Conservation (phyloP, 2,888 invertebrate species). For the Chrysolina oricalcia region DNA sequence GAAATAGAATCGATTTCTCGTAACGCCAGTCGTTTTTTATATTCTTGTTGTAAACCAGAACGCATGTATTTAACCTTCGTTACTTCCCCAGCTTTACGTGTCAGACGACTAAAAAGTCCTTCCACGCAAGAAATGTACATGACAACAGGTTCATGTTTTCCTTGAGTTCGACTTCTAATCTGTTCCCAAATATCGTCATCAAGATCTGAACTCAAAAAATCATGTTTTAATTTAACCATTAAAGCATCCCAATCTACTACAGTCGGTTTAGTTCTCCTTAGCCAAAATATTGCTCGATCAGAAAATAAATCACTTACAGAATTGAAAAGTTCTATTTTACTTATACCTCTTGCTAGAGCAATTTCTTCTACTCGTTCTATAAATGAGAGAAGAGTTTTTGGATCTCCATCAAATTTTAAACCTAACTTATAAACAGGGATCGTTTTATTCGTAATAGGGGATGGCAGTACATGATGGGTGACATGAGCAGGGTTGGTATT, state of each 20-base stretch:
- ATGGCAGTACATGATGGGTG: background rate
- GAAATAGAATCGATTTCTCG: background rate
- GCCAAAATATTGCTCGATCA: slow-evolving; percentile 31
- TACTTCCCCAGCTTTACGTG: background rate
- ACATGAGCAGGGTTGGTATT: background rate
- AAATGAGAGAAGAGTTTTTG: slow-evolving; percentile 34
- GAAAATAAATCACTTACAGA: slow-evolving; percentile 37
- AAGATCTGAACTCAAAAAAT: too few relatives aligned
- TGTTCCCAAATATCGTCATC: too few relatives aligned
- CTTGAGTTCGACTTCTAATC: background rate
- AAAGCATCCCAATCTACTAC: slow-evolving; percentile 29
- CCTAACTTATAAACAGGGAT: too few relatives aligned
- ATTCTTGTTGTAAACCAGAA: background rate
- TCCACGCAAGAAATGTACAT: background rate
- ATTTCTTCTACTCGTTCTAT: slow-evolving; percentile 22
- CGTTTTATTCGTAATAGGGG: background rate
- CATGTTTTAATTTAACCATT: too few relatives aligned
- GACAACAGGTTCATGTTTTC: background rate
- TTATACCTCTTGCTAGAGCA: background rate
- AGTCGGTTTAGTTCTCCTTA: slow-evolving; percentile 30
- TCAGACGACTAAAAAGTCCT: background rate
- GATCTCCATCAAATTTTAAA: slow-evolving; percentile 34
- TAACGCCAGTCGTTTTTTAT: background rate
- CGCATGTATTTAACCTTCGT: background rate
- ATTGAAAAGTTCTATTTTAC: slow-evolving; percentile 27